Base-by-base conservation (phyloP, 1,140 invertebrate genomes). In the Bursaphelenchus mucronatus region DNA sequence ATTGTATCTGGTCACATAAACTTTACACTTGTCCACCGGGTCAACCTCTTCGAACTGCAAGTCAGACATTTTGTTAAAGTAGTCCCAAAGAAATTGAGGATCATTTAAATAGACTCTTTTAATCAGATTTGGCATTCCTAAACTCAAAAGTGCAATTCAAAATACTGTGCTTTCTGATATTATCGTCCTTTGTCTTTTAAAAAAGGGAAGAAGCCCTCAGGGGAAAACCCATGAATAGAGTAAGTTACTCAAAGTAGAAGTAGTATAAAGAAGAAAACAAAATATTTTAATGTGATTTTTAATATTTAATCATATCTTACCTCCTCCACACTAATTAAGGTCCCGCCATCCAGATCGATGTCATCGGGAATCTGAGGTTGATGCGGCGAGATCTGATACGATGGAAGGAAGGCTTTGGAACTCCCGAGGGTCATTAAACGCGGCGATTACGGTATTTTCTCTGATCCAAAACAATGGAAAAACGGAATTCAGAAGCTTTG, bases 11-110 rank as follows among this genome's bases (percentile, higher is more conserved):
- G 44, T 72, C 30, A 71, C 51, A 44, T 74, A 74, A 40, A 74
- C 71, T 61, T 76, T 74, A 41, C 74, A 74, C n/a, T 72, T 72
- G 56, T 74, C 73, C 13, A 61, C 59, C 46, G 73, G 73, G 41
- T 74, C 73, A 43, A 76, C 70, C 64, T 74, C 73, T 40, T 74
- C 73, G 40, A 54, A 62, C 74, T 73, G 43, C 17, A 75, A 56
- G 43, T 21, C 21, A 49, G 51, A 66, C 41, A 62, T 61, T 30
- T 49, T 3, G 17, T 49, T 49, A 49, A 17, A 49, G 13, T n/a
- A 17, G n/a, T 10, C 10, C 46, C n/a, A 47, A n/a, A n/a, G 5
- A 30, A 30, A 5, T 30, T 30, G 30, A 30, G 30, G 30, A 5
- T 5, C 30, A 30, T 5, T 30, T 30, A 30, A 30, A 30, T 30